A percentile compares a stretch with the other conserved stretches of the same genome.
Evolutionary conservation across 1,140 invertebrate species (phyloP).

Genomic region (Rhyzopertha dominica): DNA sequence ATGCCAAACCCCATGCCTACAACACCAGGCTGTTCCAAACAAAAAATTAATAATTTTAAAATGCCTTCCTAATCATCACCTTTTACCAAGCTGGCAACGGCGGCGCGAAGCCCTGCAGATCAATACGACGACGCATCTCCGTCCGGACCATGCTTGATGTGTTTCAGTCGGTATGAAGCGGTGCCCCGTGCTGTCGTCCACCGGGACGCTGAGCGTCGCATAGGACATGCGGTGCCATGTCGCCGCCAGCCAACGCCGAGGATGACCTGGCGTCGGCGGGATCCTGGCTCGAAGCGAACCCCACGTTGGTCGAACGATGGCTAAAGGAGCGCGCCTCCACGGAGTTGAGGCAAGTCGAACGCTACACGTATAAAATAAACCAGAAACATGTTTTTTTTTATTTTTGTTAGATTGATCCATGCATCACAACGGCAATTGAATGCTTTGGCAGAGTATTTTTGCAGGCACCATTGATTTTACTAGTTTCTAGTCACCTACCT

Average conservation of each 20-base stretch:
- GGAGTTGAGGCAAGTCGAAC: conserved; percentile 60
- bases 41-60: too few species aligned
- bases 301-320: conserved; percentile 62
- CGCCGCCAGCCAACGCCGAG: conserved; percentile 27
- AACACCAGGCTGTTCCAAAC: too few species aligned
- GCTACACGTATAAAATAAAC: too few species aligned
- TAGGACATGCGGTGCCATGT: conserved; percentile 38
- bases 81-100: too few species aligned
- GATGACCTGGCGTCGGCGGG: conserved; percentile 35
- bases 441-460: too few species aligned
- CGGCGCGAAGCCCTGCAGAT: conserved; percentile 20
- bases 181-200: conserved; percentile 20
- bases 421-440: too few species aligned
- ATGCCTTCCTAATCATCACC: too few species aligned
- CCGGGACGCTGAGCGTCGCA: conserved; percentile 26
- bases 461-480: too few species aligned
- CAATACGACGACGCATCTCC: conserved; percentile 30
- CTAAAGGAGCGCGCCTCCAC: conserved; percentile 63
- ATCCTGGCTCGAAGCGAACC: conserved; percentile 54
- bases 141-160: conserved; percentile 27
- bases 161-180: conserved; percentile 27
- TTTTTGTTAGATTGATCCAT: too few species aligned
- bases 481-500: too few species aligned
- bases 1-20: too few species aligned
- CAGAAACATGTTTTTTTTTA: too few species aligned